These are phyloP conservation scores for Drosophila virilis DNA, from an alignment of 1,140 invertebrate species.

Conservation along the genomic window DNA sequence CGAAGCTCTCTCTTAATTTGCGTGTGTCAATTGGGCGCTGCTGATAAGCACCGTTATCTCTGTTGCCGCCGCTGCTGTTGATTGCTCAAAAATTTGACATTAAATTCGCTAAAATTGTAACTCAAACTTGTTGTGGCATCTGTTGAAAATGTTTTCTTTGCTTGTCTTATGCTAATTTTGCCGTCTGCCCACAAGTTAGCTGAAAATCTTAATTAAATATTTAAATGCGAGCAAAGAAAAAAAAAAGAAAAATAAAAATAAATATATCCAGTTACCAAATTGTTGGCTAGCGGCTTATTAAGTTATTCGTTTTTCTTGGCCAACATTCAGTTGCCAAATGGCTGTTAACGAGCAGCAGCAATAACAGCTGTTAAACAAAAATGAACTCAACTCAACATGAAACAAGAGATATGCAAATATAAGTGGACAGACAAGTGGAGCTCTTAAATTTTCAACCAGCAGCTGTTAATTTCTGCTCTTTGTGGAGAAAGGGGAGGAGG, in stretches of 20 bases:
- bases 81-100: background rate
- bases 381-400: background rate
- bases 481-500: background rate
- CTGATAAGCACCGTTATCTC: constrained; percentile 26
- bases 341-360: constrained; percentile 30
- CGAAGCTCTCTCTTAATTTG: background rate
- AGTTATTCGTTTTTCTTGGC: constrained; percentile 26
- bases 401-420: constrained; percentile 1
- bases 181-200: background rate
- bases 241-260: constrained; percentile 10
- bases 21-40: background rate
- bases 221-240: constrained; percentile 47
- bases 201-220: constrained; percentile 53
- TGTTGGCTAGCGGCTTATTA: constrained; percentile 36
- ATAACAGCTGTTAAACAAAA: constrained; percentile 34
- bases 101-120: constrained; percentile 4
- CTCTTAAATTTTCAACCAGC: constrained; percentile 17
- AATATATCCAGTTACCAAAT: constrained; percentile 56
- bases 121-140: constrained; percentile 29
- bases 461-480: constrained; percentile 29
- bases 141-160: constrained; percentile 24
- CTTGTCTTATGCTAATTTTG: constrained; percentile 36
- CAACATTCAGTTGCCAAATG: constrained; percentile 60
- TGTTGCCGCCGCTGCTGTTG: background rate
- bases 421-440: constrained; percentile 15